Evolutionary conservation across 2,888 invertebrate genomes (phyloP).

Genomic region (Ormyrus thymus): DNA sequence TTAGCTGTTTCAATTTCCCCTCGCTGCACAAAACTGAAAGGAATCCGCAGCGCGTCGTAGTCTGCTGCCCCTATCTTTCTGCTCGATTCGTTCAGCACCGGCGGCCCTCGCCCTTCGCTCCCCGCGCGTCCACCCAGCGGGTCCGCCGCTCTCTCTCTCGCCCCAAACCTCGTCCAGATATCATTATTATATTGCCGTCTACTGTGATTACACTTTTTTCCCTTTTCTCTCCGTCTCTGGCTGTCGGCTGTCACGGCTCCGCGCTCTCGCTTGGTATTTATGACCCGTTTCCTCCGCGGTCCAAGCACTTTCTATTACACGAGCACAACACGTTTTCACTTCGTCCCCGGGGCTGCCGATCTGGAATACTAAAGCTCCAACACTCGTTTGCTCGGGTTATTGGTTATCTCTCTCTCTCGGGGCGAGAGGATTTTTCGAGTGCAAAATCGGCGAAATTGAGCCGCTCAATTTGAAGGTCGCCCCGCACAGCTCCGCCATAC

Average conservation of each 20-base stretch:
- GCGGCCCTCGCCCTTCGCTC: constrained; percentile 14
- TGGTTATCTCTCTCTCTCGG: no score
- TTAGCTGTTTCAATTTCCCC: constrained; percentile 73
- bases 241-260: no score
- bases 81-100: constrained; percentile 20
- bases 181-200: constrained; percentile 19
- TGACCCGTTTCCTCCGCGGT: no score
- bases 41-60: constrained; percentile 33
- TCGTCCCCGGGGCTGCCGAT: not conserved
- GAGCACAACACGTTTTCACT: not conserved
- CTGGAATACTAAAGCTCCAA: not conserved
- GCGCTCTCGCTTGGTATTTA: no score
- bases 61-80: constrained; percentile 44
- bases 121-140: no score
- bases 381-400: not conserved
- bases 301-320: no score
- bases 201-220: constrained; percentile 19
- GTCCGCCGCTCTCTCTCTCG: constrained; percentile 36
- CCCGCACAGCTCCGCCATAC: not conserved
- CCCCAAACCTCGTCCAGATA: constrained; percentile 18
- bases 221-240: not conserved
- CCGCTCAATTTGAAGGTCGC: not conserved
- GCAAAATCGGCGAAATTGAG: not conserved
- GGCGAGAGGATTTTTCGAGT: no score
- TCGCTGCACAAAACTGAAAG: constrained; percentile 69